These are phyloP conservation scores for Ophiothrix spiculata DNA, from an alignment of 35 echinoderm and acorn worm genomes.

Conservation along the genomic window DNA sequence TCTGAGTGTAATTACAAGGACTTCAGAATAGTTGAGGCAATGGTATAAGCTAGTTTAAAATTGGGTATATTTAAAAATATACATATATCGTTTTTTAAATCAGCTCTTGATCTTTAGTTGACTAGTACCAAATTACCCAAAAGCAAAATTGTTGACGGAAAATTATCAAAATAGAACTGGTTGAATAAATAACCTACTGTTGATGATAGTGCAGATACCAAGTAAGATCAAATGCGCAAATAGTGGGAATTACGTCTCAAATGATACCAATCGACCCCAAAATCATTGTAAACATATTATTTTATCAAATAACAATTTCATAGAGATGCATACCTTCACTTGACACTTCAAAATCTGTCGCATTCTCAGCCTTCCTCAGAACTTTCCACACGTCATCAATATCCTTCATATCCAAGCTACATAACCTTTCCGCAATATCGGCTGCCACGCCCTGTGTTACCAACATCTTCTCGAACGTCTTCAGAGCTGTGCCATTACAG, in stretches of 20 bases:
- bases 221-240: neutral
- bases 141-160: neutral
- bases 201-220: neutral
- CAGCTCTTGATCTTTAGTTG: no score
- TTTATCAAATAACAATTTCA: neutral
- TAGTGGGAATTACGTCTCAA: neutral
- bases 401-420: slow-evolving; percentile 24
- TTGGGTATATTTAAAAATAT: neutral
- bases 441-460: slow-evolving; percentile 54
- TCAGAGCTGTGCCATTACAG: slow-evolving; percentile 50
- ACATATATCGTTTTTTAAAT: neutral
- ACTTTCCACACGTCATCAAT: slow-evolving; percentile 65
- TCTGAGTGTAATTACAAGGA: no score
- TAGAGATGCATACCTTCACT: slow-evolving; percentile 12
- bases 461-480: slow-evolving; percentile 68
- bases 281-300: no score
- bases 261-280: no score
- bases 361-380: slow-evolving; percentile 18
- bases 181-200: neutral
- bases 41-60: neutral
- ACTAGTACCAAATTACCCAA: neutral
- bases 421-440: slow-evolving; percentile 41
- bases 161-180: neutral
- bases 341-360: slow-evolving; percentile 30
- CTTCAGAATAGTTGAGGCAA: neutral